Percentiles rank a stretch among this genome's conserved stretches.
Conservation (phyloP, 2,888 invertebrate species). For the Andrena bucephala region DNA sequence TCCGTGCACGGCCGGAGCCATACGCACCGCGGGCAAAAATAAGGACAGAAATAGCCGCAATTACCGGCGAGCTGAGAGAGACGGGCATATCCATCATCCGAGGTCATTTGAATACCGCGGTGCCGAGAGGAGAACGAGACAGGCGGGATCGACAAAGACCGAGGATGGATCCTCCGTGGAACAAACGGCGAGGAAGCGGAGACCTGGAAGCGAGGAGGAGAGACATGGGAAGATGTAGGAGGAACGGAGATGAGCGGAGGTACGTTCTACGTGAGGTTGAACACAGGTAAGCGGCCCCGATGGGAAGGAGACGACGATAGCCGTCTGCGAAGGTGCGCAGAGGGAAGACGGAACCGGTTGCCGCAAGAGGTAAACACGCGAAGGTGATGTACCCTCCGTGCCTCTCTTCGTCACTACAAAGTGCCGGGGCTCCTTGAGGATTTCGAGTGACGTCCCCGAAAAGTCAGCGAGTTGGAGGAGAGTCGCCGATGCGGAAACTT, state of each 20-base stretch:
- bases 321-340: slow-evolving; percentile 48
- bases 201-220: slow-evolving; percentile 33
- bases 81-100: slow-evolving; percentile 75
- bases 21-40: slow-evolving; percentile 69
- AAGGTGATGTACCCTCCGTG: slow-evolving; percentile 81
- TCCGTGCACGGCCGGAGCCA: slow-evolving; percentile 52
- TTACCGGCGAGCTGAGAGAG: slow-evolving; percentile 71
- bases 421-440: slow-evolving; percentile 69
- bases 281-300: slow-evolving; percentile 45
- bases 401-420: slow-evolving; percentile 71
- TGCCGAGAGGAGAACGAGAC: slow-evolving; percentile 59
- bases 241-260: slow-evolving; percentile 22
- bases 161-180: slow-evolving; percentile 13
- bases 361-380: slow-evolving; percentile 83
- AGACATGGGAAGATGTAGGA: slow-evolving; percentile 47
- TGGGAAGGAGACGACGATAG: slow-evolving; percentile 39
- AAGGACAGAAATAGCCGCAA: slow-evolving; percentile 78
- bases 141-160: slow-evolving; percentile 46
- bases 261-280: slow-evolving; percentile 46
- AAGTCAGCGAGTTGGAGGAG: slow-evolving; percentile 60
- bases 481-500: slow-evolving; percentile 35
- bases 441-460: slow-evolving; percentile 73
- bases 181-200: slow-evolving; percentile 36
- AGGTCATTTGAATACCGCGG: slow-evolving; percentile 78
- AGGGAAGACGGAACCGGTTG: slow-evolving; percentile 77